Base-by-base conservation (phyloP, 2,888 invertebrate species). In the Priocnemis perturbator region DNA sequence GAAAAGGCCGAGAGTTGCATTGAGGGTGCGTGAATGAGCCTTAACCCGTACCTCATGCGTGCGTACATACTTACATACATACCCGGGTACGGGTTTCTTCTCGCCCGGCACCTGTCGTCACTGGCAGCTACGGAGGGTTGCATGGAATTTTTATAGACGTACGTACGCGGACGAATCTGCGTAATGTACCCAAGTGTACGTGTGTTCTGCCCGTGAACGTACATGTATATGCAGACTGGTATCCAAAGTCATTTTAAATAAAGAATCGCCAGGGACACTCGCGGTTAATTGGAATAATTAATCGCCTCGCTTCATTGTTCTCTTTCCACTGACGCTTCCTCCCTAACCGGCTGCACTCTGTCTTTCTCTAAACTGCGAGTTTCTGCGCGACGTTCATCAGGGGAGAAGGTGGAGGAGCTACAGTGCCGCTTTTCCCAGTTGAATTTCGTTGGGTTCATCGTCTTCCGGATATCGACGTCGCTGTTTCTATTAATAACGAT, bases 271-370 rank as follows among this genome's bases (percentile, higher is more conserved):
- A 63, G 68, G 66, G 69, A 75, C 71, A 69, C 58, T 71, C 60
- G 67, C 65, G 71, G 77, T 79, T 79, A 79, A 79, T 79, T 79
- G 75, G 77, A 77, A 78, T 79, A 79, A 79, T 82, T 82, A 79
- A 82, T 80, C 81, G 74, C 58, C 37, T 60, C 61, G 71, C 52
- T 70, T 72, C 83, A 74, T 80, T 77, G 81, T 82, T 61, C 78
- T 66, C 60, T 67, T 71, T 64, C 68, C 53, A 50, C 30, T 23
- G 21, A 17, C 30, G 44, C 59, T 50, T 30, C 50, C 17, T 48
- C 26, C 47, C 14, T 60, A 48, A 48, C 62, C 58, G 64, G 65
- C 65, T 63, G 26, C 57, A 26, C 19, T 9, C 37, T 7, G 3
- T 58, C 53, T 53, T 55, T 53, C 60, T 63, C 67, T n/a, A 55